These are phyloP conservation scores for Antechinus flavipes DNA, from an alignment of 2,113 vertebrate genomes.

Conservation along the genomic window DNA sequence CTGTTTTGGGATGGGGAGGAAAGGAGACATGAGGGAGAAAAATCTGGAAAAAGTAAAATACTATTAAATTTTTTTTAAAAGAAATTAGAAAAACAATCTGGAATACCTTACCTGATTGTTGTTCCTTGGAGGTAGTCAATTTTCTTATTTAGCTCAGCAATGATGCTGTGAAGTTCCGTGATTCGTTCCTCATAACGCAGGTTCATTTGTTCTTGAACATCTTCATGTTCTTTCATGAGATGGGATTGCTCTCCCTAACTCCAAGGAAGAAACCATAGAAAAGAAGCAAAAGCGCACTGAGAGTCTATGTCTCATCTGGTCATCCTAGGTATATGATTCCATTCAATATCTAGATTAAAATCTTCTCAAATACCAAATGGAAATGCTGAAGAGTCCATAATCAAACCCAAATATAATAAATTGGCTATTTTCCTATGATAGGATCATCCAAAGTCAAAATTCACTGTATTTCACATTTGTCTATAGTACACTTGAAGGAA, in stretches of 20 bases:
- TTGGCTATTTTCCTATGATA: background rate
- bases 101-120: constrained; percentile 87
- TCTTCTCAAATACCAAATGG: background rate
- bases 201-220: constrained; percentile 89
- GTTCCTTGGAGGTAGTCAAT: constrained; percentile 89
- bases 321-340: too few species aligned
- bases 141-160: constrained; percentile 93
- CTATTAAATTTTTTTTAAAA: background rate
- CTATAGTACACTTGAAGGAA: background rate
- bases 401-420: background rate
- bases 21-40: too few species aligned
- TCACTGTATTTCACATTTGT: background rate
- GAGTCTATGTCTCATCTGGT: fast-evolving
- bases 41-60: too few species aligned
- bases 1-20: too few species aligned
- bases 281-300: background rate
- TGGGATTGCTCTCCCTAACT: constrained; percentile 91
- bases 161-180: constrained; percentile 92
- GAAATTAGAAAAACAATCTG: fast-evolving
- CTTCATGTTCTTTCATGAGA: constrained; percentile 91
- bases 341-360: background rate
- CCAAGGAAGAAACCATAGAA: constrained; percentile 40
- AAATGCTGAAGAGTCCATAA: background rate
- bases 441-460: background rate
- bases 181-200: constrained; percentile 91